Conservation (phyloP, 2,888 invertebrate species). For the Drosophila recens region DNA sequence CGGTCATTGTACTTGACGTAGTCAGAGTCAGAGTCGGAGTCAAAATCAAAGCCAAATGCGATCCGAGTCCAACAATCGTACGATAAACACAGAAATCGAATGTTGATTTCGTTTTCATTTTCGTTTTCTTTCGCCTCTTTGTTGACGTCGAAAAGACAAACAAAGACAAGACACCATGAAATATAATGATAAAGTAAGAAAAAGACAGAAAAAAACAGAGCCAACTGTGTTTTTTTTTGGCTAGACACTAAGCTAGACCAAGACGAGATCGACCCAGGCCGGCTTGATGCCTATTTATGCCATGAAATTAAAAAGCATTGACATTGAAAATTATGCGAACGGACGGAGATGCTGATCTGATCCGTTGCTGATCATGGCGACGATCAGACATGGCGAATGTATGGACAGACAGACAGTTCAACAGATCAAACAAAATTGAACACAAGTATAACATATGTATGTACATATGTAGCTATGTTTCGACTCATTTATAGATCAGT, state of each 20-base stretch:
- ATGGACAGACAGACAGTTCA: conserved; percentile 1
- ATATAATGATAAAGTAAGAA: neutral
- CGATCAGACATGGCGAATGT: too few relatives aligned
- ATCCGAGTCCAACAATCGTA: conserved; percentile 14
- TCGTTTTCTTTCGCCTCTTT: conserved; percentile 31
- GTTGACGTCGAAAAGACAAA: conserved; percentile 36
- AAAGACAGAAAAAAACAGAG: neutral
- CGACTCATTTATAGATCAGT: neutral
- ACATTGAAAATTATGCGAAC: conserved; percentile 76
- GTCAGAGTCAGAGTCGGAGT: conserved; percentile 28
- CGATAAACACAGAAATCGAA: conserved; percentile 40
- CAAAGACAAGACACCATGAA: conserved; percentile 17
- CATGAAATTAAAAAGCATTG: conserved; percentile 75
- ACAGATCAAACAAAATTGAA: conserved; percentile 20
- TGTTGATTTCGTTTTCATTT: conserved; percentile 60
- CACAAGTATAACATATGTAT: neutral
- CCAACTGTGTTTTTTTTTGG: conserved; percentile 5
- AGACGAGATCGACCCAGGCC: conserved; percentile 29
- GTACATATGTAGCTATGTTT: neutral
- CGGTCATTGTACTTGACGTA: conserved; percentile 71
- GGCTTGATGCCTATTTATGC: conserved; percentile 58
- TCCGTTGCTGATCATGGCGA: neutral
- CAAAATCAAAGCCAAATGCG: conserved; percentile 39
- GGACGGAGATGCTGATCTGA: conserved; percentile 16
- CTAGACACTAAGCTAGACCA: conserved; percentile 27